These are phyloP conservation scores for Pterocles burchelli DNA, from an alignment of 2,113 vertebrate species.

Conservation along the genomic window DNA sequence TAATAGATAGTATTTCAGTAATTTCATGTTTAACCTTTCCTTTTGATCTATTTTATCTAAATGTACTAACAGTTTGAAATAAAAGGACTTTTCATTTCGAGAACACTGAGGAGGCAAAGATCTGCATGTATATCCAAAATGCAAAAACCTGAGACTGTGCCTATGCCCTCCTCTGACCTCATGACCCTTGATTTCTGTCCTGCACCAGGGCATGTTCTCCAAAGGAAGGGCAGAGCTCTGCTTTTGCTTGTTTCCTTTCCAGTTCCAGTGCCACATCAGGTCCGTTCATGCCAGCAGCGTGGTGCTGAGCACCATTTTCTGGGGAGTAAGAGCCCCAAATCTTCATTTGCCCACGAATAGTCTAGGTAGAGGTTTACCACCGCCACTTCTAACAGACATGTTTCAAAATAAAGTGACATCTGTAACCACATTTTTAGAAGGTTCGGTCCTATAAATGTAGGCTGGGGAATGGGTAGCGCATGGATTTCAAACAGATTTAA, in stretches of 20 bases:
- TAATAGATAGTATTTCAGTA: not conserved
- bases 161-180: not conserved
- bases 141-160: not conserved
- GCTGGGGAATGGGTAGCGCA: not conserved
- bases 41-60: not conserved
- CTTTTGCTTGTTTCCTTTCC: not conserved
- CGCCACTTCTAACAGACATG: not conserved
- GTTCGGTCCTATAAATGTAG: not conserved
- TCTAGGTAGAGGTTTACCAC: not conserved
- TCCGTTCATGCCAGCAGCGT: accelerated
- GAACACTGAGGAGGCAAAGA: not conserved
- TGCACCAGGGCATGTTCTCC: not conserved
- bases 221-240: not conserved
- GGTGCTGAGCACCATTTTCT: not conserved
- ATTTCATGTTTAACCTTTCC: not conserved
- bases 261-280: not conserved
- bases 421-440: not conserved
- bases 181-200: not conserved
- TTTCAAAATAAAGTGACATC: not conserved
- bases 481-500: not conserved
- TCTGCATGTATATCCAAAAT: not conserved
- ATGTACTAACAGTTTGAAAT: not conserved
- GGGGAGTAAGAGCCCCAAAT: not conserved
- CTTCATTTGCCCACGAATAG: not conserved
- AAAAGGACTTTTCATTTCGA: not conserved